Evolutionary conservation across 1,140 invertebrate genomes (phyloP).

Genomic region (Lutraria rhynchaena): DNA sequence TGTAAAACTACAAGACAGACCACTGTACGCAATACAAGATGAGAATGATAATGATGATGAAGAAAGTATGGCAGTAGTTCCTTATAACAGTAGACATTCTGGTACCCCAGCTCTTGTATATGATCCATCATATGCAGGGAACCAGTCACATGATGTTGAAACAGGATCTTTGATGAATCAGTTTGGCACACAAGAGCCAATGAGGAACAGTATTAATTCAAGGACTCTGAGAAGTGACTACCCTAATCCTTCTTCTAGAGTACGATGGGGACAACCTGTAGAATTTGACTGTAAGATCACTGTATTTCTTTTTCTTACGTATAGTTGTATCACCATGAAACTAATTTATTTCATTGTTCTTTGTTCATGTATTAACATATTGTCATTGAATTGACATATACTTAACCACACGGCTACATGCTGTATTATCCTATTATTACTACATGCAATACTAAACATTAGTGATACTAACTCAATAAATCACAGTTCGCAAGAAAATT

Average conservation of each 20-base stretch:
- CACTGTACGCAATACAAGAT: slow-evolving; percentile 18
- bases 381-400: too few species aligned
- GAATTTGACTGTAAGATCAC: slow-evolving; percentile 44
- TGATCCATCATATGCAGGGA: slow-evolving; percentile 20
- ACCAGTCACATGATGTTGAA: not conserved
- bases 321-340: too few species aligned
- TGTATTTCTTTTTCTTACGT: too few species aligned
- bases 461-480: too few species aligned
- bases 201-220: not conserved
- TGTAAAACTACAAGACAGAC: slow-evolving; percentile 19
- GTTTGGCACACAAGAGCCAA: not conserved
- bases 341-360: too few species aligned
- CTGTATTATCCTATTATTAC: too few species aligned
- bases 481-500: too few species aligned
- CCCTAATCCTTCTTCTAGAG: not conserved
- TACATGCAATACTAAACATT: too few species aligned
- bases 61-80: not conserved
- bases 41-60: not conserved
- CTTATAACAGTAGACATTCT: not conserved
- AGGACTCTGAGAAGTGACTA: slow-evolving; percentile 34
- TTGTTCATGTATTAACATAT: too few species aligned
- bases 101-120: slow-evolving; percentile 52
- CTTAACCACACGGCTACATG: too few species aligned
- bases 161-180: slow-evolving; percentile 24
- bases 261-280: slow-evolving; percentile 35